A percentile compares a stretch with the other conserved stretches of the same genome.
phyloP scores from a whole-genome alignment of 1,140 invertebrate species.

The Lepidurus arcticus region DNA sequence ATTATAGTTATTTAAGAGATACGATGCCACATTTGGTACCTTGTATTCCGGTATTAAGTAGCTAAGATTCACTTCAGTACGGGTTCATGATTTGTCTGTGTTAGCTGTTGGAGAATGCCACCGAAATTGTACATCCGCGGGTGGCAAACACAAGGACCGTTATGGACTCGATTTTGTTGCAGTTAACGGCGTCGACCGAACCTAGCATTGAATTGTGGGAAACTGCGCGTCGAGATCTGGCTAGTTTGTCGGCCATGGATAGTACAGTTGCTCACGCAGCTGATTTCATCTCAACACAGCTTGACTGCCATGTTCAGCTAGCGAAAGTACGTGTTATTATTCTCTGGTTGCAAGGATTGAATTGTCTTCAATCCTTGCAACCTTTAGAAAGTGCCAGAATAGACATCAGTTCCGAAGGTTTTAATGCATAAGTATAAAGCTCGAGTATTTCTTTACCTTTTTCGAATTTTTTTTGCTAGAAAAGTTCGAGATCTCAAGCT shows the following conservation, averaged over 20 bases:
- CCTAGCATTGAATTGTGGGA: slow-evolving; percentile 57
- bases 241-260: slow-evolving; percentile 44
- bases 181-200: background rate
- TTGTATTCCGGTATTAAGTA: slow-evolving; percentile 56
- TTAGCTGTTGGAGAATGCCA: background rate
- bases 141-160: slow-evolving; percentile 11
- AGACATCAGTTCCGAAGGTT: too few species aligned
- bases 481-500: too few species aligned
- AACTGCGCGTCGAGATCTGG: slow-evolving; percentile 64
- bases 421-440: too few species aligned
- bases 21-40: slow-evolving; percentile 91
- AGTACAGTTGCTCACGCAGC: slow-evolving; percentile 24
- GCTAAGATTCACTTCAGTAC: background rate
- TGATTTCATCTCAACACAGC: slow-evolving; percentile 49
- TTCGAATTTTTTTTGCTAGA: too few species aligned
- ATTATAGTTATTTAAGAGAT: slow-evolving; percentile 91
- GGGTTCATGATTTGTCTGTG: background rate
- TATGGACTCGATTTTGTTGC: background rate
- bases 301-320: slow-evolving; percentile 47
- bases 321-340: slow-evolving; percentile 43
- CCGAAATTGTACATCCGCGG: background rate
- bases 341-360: background rate
- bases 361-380: background rate
- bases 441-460: too few species aligned
- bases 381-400: background rate